Conservation (phyloP, 1,140 invertebrate genomes). For the Heterodera carotae region DNA sequence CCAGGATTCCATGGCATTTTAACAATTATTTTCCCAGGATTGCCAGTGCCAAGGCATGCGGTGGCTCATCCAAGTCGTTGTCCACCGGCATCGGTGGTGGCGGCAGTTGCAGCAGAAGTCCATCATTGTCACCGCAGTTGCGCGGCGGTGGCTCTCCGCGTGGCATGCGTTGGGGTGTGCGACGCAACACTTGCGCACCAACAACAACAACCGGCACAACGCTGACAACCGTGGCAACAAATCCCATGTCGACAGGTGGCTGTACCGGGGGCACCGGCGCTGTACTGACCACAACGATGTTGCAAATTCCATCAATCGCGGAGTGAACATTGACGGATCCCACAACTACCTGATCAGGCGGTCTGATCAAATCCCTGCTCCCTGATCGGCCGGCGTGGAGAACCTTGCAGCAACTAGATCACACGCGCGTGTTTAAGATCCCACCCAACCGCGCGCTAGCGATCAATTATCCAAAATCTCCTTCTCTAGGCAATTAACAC, state of each 20-base stretch:
- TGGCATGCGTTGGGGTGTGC: background rate
- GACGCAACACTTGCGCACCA: constrained; percentile 21
- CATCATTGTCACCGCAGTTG: constrained; percentile 24
- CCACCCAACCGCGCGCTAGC: too few species aligned
- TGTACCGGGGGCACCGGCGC: background rate
- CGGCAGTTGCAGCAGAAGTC: background rate
- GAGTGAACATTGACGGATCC: constrained; percentile 21
- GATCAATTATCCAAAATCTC: too few species aligned
- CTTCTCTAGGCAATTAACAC: too few species aligned
- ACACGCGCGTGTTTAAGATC: too few species aligned
- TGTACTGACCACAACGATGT: background rate
- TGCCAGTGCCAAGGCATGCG: background rate
- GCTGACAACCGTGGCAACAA: too few species aligned
- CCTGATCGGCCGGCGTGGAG: too few species aligned
- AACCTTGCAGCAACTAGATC: too few species aligned
- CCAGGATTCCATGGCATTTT: too few species aligned
- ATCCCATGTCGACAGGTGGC: too few species aligned
- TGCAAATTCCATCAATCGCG: constrained; percentile 27
- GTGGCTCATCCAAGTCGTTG: background rate
- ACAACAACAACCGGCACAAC: background rate
- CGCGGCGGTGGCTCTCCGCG: background rate
- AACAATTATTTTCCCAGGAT: background rate
- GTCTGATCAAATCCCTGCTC: too few species aligned
- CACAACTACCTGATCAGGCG: too few species aligned
- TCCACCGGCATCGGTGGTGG: background rate